Conservation (phyloP, 2,888 invertebrate species). For the Petrophora chlorosata region DNA sequence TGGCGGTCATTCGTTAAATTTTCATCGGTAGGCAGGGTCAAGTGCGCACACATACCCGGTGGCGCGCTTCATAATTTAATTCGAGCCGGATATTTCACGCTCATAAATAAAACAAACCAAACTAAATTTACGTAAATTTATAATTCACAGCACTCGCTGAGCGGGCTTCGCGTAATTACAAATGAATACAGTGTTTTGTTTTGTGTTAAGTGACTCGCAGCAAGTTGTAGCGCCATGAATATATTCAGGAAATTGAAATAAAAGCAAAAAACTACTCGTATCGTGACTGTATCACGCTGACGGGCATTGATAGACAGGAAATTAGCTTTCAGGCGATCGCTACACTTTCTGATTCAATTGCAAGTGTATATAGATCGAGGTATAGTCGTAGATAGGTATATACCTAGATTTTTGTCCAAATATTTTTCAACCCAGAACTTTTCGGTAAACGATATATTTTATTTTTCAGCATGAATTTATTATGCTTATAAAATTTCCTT, state of each 20-base stretch:
- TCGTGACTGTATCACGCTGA: slow-evolving; percentile 3
- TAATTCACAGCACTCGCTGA: slow-evolving; percentile 44
- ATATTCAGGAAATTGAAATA: neutral
- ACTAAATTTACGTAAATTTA: slow-evolving; percentile 56
- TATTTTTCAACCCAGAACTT: too few relatives aligned
- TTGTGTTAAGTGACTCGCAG: slow-evolving; percentile 6
- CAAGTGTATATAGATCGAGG: too few relatives aligned
- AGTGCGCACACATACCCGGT: slow-evolving; percentile 47
- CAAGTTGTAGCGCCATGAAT: neutral
- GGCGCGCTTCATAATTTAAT: slow-evolving; percentile 59
- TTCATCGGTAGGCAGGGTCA: slow-evolving; percentile 62
- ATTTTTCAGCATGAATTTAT: too few relatives aligned
- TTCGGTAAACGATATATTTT: too few relatives aligned
- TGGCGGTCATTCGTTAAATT: slow-evolving; percentile 70
- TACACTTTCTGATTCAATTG: slow-evolving; percentile 15
- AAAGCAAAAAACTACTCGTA: neutral
- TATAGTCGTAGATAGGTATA: too few relatives aligned
- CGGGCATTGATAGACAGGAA: slow-evolving; percentile 21
- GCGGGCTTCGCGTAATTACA: slow-evolving; percentile 43
- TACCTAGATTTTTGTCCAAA: too few relatives aligned
- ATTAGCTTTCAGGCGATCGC: slow-evolving; percentile 18
- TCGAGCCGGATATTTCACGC: slow-evolving; percentile 54
- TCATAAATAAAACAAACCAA: slow-evolving; percentile 60
- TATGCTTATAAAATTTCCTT: too few relatives aligned
- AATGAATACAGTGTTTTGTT: slow-evolving; percentile 39